phyloP scores from a whole-genome alignment of 2,797 vertebrate genomes.

The Oreonectes daqikongensis region DNA sequence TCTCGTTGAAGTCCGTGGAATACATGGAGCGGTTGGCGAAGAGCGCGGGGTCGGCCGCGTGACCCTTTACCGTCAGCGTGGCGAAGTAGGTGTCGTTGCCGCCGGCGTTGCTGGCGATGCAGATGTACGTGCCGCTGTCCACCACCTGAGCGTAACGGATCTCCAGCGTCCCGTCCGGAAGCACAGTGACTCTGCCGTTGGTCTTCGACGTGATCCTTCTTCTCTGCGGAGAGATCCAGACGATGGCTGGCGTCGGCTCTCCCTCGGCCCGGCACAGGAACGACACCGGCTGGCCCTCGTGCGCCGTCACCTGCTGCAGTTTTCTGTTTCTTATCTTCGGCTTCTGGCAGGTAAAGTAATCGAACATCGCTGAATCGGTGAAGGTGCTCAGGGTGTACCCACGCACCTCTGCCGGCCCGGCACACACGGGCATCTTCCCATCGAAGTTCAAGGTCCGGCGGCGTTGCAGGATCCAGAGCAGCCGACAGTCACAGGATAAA shows the following conservation, averaged over 20 bases:
- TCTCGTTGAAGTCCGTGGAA: conserved; percentile 84
- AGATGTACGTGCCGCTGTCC: conserved; percentile 97
- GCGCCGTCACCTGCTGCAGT: conserved; percentile 85
- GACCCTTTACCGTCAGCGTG: conserved; percentile 85
- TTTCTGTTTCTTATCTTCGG: conserved; percentile 93
- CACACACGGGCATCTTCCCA: conserved; percentile 89
- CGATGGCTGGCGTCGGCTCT: conserved; percentile 86
- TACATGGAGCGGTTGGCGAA: conserved; percentile 85
- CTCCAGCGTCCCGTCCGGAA: conserved; percentile 89
- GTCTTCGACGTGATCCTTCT: conserved; percentile 83
- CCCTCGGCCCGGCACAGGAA: conserved; percentile 93
- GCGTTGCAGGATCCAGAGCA: conserved; percentile 96
- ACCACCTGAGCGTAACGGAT: conserved; percentile 88
- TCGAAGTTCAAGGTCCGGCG: conserved; percentile 95
- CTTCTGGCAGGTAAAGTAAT: conserved; percentile 96
- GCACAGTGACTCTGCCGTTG: conserved; percentile 82
- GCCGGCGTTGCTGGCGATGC: conserved; percentile 95
- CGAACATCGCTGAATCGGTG: conserved; percentile 91
- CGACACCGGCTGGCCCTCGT: conserved; percentile 86
- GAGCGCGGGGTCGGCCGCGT: conserved; percentile 73
- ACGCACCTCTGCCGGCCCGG: conserved; percentile 88
- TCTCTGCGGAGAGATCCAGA: conserved; percentile 95
- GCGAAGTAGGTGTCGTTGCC: conserved; percentile 98
- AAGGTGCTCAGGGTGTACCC: conserved; percentile 87
- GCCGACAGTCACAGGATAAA: conserved; percentile 94